phyloP scores from a whole-genome alignment of 2,797 vertebrate genomes.

The Coilia nasus region DNA sequence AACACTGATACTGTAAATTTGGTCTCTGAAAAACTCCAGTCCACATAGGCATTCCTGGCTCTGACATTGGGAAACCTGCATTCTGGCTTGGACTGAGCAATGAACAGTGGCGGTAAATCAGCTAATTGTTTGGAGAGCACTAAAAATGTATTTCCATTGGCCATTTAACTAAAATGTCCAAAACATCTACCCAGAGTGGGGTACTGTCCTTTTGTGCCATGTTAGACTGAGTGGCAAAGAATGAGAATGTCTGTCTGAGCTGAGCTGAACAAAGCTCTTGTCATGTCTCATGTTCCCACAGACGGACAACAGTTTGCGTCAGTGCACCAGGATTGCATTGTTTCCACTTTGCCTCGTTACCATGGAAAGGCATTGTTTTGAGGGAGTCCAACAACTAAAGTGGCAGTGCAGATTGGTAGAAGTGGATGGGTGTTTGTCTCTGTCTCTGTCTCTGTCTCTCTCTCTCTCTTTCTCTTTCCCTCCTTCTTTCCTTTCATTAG shows the following conservation, averaged over 20 bases:
- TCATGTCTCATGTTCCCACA: slow-evolving; percentile 56
- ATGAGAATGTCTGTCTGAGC: background rate
- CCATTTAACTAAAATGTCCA: background rate
- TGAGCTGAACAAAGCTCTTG: slow-evolving; percentile 58
- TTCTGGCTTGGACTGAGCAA: background rate
- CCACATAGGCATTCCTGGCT: background rate
- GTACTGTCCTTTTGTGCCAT: background rate
- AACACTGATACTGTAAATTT: no score
- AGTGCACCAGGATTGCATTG: slow-evolving; percentile 48
- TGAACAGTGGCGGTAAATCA: background rate
- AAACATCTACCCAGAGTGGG: background rate
- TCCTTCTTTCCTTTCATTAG: background rate
- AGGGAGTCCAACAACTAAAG: slow-evolving; percentile 61
- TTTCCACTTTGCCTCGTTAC: slow-evolving; percentile 64
- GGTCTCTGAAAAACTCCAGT: background rate
- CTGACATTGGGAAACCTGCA: background rate
- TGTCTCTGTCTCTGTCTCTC: background rate
- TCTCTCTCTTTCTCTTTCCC: background rate
- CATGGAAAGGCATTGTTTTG: slow-evolving; percentile 69
- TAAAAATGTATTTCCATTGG: background rate
- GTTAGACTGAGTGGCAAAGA: background rate
- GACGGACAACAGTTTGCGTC: slow-evolving; percentile 72
- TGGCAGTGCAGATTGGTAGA: slow-evolving; percentile 41
- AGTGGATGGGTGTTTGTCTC: background rate
- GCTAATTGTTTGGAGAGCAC: background rate